Evolutionary conservation across 2,113 vertebrate genomes (phyloP).

Genomic region (Motacilla alba): DNA sequence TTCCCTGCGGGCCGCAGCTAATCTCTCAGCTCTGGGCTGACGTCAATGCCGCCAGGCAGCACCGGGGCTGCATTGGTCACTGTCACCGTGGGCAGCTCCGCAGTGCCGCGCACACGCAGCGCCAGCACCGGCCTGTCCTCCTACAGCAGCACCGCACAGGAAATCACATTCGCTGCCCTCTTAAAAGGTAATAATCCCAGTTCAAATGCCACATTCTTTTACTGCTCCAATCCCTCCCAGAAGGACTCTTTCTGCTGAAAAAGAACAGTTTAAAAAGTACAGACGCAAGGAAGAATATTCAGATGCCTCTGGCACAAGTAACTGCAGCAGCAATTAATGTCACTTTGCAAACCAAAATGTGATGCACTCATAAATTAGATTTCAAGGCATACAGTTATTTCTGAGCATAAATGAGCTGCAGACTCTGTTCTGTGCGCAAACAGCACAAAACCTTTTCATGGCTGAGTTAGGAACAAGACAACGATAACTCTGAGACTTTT

Average conservation of each 20-base stretch:
- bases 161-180: neutral
- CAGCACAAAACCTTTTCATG: neutral
- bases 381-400: slow-evolving; percentile 10
- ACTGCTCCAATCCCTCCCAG: neutral
- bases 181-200: slow-evolving; percentile 8
- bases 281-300: neutral
- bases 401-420: neutral
- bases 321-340: slow-evolving; percentile 34
- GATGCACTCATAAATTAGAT: neutral
- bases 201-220: neutral
- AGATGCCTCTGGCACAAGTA: slow-evolving; percentile 1
- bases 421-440: neutral
- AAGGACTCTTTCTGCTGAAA: neutral
- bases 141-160: neutral
- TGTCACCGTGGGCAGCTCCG: neutral
- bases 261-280: neutral
- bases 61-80: slow-evolving; percentile 15
- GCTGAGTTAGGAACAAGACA: neutral
- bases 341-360: slow-evolving; percentile 26
- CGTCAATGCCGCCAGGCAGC: slow-evolving; percentile 48
- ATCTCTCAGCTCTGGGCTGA: slow-evolving; percentile 64
- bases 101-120: neutral
- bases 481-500: neutral
- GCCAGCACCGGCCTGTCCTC: neutral
- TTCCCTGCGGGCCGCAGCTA: slow-evolving; percentile 59